Base-by-base conservation (phyloP, 2,888 invertebrate species). In the Eupithecia dodoneata region DNA sequence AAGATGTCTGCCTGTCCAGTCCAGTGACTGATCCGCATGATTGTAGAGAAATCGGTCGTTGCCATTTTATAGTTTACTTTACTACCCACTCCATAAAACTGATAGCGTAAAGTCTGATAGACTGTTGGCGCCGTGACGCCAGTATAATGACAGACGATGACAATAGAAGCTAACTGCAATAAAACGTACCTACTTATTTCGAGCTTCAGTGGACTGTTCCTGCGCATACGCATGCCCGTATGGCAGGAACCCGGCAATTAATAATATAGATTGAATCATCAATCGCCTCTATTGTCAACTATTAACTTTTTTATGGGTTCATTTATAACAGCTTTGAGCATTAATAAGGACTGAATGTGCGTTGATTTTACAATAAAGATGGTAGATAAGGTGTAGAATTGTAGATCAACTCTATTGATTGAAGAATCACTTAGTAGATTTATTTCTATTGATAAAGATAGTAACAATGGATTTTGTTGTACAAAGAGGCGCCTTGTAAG, bases 211-310 rank as follows among this genome's bases (percentile, higher is more conserved):
- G 42, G 73, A 73, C 55, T 67, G 63, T 73, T 66, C 52, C 76
- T 82, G 85, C 85, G 87, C 84, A 74, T 80, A 87, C 87, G 86
- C 89, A 90, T 91, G 91, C 85, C 83, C 87, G 85, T 84, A 89
- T 86, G 78, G 83, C 85, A 89, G 87, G 90, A 90, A 90, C 87
- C 85, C 80, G 82, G 86, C 87, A 88, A 91, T 90, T 92, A 91
- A 91, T 90, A 85, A 87, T 88, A 86, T 86, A 87, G 92, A 93
- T 92, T 91, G 90, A 89, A 88, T 87, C 85, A 83, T 87, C 88
- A 86, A 90, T 92, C 88, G 83, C 83, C 80, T 81, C 88, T 81
- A 92, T 92, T 92, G 91, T 91, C 84, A 83, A 83, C 83, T 82
- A 85, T 85, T 84, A 83, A 74, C 81, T 85, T 69, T 88, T 87